Conservation (phyloP, 2,888 invertebrate species). For the Ochropleura plecta region DNA sequence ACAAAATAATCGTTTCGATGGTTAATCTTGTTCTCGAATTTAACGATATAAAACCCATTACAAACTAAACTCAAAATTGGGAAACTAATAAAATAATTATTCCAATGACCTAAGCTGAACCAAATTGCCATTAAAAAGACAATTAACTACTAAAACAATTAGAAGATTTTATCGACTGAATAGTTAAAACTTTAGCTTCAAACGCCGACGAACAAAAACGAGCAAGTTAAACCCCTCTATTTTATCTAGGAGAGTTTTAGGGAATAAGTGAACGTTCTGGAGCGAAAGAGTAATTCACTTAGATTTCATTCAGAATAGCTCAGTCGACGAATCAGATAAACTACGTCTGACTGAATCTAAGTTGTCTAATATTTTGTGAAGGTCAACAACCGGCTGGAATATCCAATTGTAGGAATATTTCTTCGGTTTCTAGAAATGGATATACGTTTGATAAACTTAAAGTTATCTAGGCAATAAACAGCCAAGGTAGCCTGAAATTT, state of each 20-base stretch:
- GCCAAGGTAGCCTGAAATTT: neutral
- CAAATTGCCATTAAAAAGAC: neutral
- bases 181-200: constrained; percentile 51
- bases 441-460: constrained; percentile 9
- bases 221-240: constrained; percentile 22
- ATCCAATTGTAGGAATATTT: neutral
- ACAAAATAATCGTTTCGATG: neutral
- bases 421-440: constrained; percentile 37
- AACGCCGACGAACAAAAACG: constrained; percentile 36
- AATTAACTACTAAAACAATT: constrained; percentile 31
- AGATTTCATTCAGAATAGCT: constrained; percentile 54
- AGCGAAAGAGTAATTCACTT: constrained; percentile 51
- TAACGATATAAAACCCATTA: neutral
- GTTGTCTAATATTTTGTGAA: constrained; percentile 40
- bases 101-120: constrained; percentile 3
- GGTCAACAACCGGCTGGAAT: constrained; percentile 35
- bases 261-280: constrained; percentile 42
- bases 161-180: constrained; percentile 38
- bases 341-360: constrained; percentile 46
- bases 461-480: constrained; percentile 12
- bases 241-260: constrained; percentile 40
- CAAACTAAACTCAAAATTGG: constrained; percentile 11
- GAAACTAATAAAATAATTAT: neutral
- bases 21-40: neutral
- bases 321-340: constrained; percentile 42